phyloP scores from a whole-genome alignment of 2,797 vertebrate species.

The Meriones psammophilus region DNA sequence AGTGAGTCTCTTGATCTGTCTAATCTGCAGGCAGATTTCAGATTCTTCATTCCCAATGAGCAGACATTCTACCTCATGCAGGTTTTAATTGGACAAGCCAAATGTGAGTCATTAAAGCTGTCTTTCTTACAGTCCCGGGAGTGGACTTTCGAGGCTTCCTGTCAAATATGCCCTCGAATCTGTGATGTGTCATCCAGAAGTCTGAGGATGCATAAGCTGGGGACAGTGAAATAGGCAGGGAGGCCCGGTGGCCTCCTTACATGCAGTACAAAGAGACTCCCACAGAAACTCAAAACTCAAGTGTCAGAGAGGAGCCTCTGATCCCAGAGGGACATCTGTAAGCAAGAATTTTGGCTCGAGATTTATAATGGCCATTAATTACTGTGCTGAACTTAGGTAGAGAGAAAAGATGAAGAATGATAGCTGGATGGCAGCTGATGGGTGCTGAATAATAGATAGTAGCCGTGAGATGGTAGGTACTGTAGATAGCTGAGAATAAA shows the following conservation, averaged over 20 bases:
- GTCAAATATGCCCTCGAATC: background rate
- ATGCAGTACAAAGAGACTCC: background rate
- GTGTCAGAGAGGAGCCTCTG: slow-evolving; percentile 5
- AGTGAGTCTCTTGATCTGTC: slow-evolving; percentile 7
- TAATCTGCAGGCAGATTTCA: background rate
- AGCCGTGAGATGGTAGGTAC: slow-evolving; percentile 62
- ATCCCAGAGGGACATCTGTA: background rate
- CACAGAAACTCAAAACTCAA: background rate
- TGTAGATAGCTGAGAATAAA: slow-evolving; percentile 67
- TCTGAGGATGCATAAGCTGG: background rate
- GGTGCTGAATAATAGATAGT: slow-evolving; percentile 47
- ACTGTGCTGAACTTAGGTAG: slow-evolving; percentile 52
- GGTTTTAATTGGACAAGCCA: slow-evolving; percentile 3
- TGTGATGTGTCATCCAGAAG: slow-evolving; percentile 1
- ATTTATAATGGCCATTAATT: slow-evolving; percentile 77
- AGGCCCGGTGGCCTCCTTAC: background rate
- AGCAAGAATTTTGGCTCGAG: slow-evolving; percentile 37
- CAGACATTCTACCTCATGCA: background rate
- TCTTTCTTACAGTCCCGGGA: background rate
- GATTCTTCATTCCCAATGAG: background rate
- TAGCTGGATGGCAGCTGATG: slow-evolving; percentile 59
- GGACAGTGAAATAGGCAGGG: background rate
- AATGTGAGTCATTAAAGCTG: slow-evolving; percentile 11
- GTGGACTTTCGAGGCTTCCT: background rate
- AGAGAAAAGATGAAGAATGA: slow-evolving; percentile 60